Evolutionary conservation across 2,888 invertebrate species (phyloP).

Genomic region (Pocota personata): DNA sequence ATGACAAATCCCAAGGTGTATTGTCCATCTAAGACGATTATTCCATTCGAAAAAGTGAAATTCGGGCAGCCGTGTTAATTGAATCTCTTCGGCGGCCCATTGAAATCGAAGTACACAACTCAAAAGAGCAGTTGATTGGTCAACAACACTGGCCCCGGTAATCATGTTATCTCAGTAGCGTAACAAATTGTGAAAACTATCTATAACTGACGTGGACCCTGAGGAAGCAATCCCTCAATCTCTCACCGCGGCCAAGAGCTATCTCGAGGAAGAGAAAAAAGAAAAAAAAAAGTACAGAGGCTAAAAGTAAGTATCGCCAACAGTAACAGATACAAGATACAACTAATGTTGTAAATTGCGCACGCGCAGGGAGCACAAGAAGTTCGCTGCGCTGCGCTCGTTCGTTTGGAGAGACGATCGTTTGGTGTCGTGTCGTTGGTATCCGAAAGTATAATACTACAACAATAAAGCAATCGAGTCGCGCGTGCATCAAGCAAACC

Average conservation of each 20-base stretch:
- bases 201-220: slow-evolving; percentile 7
- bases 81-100: slow-evolving; percentile 36
- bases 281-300: not conserved
- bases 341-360: slow-evolving; percentile 72
- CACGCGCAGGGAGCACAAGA: slow-evolving; percentile 72
- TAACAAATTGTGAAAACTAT: slow-evolving; percentile 54
- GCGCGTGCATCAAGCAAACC: slow-evolving; percentile 75
- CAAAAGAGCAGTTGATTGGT: slow-evolving; percentile 40
- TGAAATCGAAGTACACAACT: not conserved
- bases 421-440: slow-evolving; percentile 52
- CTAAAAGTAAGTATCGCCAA: slow-evolving; percentile 25
- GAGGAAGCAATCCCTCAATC: slow-evolving; percentile 21
- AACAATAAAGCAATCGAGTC: slow-evolving; percentile 74
- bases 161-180: slow-evolving; percentile 43
- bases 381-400: slow-evolving; percentile 50
- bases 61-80: slow-evolving; percentile 60
- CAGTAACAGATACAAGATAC: slow-evolving; percentile 55
- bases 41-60: slow-evolving; percentile 43
- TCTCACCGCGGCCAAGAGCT: not conserved
- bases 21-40: slow-evolving; percentile 31
- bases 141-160: slow-evolving; percentile 45
- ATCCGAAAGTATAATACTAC: slow-evolving; percentile 63
- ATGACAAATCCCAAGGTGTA: slow-evolving; percentile 44
- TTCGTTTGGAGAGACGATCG: slow-evolving; percentile 13
- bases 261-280: slow-evolving; percentile 4